These are phyloP conservation scores for Vimba vimba DNA, from an alignment of 2,113 vertebrate species.

Conservation along the genomic window DNA sequence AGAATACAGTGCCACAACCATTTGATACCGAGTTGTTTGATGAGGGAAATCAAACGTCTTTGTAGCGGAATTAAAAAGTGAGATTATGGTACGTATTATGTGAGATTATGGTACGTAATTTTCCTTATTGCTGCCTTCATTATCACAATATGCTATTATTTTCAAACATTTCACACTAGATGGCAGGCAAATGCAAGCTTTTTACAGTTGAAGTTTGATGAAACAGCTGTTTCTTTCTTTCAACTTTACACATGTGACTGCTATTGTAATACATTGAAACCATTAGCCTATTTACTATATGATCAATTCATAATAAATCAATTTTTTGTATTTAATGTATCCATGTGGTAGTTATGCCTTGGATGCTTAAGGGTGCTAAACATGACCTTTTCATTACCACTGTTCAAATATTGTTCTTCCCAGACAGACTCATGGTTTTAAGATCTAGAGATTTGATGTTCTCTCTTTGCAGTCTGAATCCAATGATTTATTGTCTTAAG, in stretches of 20 bases:
- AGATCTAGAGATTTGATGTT: neutral
- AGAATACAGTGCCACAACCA: neutral
- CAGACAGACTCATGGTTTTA: neutral
- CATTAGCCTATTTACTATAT: neutral
- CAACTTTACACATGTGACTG: neutral
- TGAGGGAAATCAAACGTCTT: too few species aligned
- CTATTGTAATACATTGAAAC: neutral
- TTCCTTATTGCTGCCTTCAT: neutral
- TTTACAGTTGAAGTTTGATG: neutral
- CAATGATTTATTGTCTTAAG: neutral
- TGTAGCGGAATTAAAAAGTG: too few species aligned
- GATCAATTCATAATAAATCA: neutral
- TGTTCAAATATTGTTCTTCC: neutral
- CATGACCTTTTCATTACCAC: neutral
- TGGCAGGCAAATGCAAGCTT: constrained; percentile 21
- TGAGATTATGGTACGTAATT: too few species aligned
- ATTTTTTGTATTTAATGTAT: neutral
- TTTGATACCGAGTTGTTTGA: neutral
- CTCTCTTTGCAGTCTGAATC: neutral
- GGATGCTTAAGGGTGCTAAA: neutral
- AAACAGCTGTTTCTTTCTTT: neutral
- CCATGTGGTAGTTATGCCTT: neutral
- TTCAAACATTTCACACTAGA: constrained; percentile 37
- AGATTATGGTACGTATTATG: too few species aligned
- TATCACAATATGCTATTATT: neutral